Base-by-base conservation (phyloP, 2,888 invertebrate species). In the Drosophila testacea region DNA sequence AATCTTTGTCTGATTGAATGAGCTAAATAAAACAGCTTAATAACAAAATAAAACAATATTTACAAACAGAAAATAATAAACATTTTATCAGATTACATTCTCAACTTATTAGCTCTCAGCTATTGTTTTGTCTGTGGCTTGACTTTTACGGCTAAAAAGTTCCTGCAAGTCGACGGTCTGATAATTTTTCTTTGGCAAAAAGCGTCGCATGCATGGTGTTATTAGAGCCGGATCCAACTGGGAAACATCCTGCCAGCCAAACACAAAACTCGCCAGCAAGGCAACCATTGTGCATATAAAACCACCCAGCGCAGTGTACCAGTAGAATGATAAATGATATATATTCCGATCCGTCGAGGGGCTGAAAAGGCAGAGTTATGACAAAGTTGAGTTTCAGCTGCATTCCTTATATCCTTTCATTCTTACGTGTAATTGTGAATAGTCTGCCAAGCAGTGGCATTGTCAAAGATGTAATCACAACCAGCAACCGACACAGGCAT, bases 301-400 rank as follows among this genome's bases (percentile, higher is more conserved):
- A 22, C 94, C 93, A 4, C 96, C 96, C 38, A 95, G 92, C 0
- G 95, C 92, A 0, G 95, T 95, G 77, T 96, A 95, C 95, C 96
- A 96, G 52, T 96, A 90, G 84, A 96, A 96, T 7, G 96, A 96
- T 52, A 96, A 92, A 57, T 95, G 95, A 83, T 95, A 91, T 6
- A 91, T 73, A 63, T 90, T 84, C 4, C 87, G 81, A 22, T 90
- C 90, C 6, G 73, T 70, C 0, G 90, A 89, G 0, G 90, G 86
- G 9, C 91, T 91, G 54, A 0, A 62, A 61, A 13, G 27, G 3
- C 4, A 36, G 7, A 41, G 6, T 22, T 10, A 11, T 2, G 28
- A 13, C 34, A 2, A 27, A 10, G 9, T 22, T 39, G 0, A 0
- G 6, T 4, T 51, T 27, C 4, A 55, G 4, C 9, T n/a, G 13